Evolutionary conservation across 2,113 vertebrate species (phyloP), one percentile per base, ranked within the genome.

Genomic region (Phoxinus phoxinus): DNA sequence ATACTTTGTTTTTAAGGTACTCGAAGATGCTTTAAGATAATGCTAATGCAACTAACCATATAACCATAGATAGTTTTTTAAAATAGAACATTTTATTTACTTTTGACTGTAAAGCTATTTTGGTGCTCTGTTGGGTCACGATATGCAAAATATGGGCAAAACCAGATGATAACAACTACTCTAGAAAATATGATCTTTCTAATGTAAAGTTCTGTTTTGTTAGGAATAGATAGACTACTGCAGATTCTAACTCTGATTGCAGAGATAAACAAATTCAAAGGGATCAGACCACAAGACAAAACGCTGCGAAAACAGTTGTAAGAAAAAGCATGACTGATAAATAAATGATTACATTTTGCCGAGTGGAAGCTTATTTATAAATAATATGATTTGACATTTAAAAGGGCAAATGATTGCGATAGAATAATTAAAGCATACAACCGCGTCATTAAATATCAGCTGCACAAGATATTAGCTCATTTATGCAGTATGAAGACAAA

Each of bases 301-400:
- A 87, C 77, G 71, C 35, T 72, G 35, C 59, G 61, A 85, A 85
- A 80, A 71, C 76, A 77, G 37, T 56, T 32, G 11, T 80, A 37
- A 76, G 17, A 84, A 12, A 69, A 77, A 86, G 81, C 77, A 23
- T 67, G 56, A 84, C 81, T 84, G 75, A 89, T 77, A 81, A 81
- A 85, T 41, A 81, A 77, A 84, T 87, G 11, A 81, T 88, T 80
- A 53, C 23, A 81, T 63, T 84, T 75, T 4, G 32, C 9, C 11
- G 21, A 71, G 19, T 37, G 32, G 67, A 71, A 71, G 67, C 74
- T 51, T 61, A 30, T 59, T 84, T 56, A 30, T 46, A 65, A 87
- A 89, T 87, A 80, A 83, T 12, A 81, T 3, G 78, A 73, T 77
- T 53, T 90, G 87, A 90, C 89, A 86, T 89, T 90, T 90, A 48